Base-by-base conservation (phyloP, 2,113 vertebrate species). In the Phaetusa simplex region DNA sequence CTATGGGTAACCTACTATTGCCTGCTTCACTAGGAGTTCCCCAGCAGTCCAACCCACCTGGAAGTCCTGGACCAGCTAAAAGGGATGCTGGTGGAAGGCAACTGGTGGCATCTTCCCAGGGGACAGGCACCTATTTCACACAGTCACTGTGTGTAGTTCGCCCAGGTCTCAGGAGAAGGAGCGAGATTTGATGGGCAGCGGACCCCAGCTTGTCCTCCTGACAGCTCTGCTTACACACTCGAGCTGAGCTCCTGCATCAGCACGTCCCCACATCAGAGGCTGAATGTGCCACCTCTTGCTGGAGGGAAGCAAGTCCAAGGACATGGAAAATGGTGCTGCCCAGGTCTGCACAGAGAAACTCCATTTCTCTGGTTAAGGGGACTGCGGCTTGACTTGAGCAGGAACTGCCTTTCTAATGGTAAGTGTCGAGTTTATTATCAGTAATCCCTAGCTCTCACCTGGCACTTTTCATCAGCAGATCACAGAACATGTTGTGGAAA, bases 1-100 rank as follows among this genome's bases (percentile, higher is more conserved):
- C 29, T 38, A 0, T 22, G 19, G 62, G 20, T 52, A 38, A 27
- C 27, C 30, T 4, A 1, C 24, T 67, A 2, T 24, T 55, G 12
- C 19, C 32, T 71, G 24, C 13, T 62, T 74, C 42, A 34, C 14
- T 55, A 19, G 34, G 15, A 56, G n/a, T 4, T 52, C n/a, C 11
- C 19, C 40, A 34, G 42, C 4, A 14, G 19, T 58, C 36, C 65
- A 62, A n/a, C 32, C 45, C 49, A 34, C 45, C 34, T 64, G n/a
- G 27, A 43, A 62, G 7, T 27, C 8, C 50, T 43, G 32, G 12
- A 55, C 7, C 66, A 69, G 47, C 27, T 15, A 29, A 17, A 23
- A 14, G 18, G 23, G 61, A 14, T 36, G 64, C 16, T 38, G 72
- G 17, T 61, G 45, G 69, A 32, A 61, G 40, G 62, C 49, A 73